Conservation (phyloP, 2,113 vertebrate species). For the Thunnus maccoyii region DNA sequence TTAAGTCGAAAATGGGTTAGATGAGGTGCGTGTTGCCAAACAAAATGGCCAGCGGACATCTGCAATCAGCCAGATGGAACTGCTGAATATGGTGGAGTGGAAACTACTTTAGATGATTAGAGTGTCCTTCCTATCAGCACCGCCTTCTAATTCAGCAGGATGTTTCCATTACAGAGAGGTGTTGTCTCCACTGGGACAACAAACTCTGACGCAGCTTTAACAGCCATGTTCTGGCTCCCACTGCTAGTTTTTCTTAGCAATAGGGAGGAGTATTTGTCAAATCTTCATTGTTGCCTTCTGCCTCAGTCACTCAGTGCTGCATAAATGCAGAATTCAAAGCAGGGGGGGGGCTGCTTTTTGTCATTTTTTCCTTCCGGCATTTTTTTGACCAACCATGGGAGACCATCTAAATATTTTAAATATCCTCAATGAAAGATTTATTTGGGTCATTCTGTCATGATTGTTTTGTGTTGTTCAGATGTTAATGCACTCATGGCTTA, state of each 20-base stretch:
- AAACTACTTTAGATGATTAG: constrained; percentile 67
- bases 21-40: not conserved
- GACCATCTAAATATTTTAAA: constrained; percentile 58
- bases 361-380: not conserved
- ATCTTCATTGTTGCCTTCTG: constrained; percentile 18
- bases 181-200: constrained; percentile 27
- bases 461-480: constrained; percentile 23
- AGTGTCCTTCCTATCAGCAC: constrained; percentile 18
- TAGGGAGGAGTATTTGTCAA: constrained; percentile 5
- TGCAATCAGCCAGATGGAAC: constrained; percentile 63
- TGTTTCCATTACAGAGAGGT: constrained; percentile 42
- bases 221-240: constrained; percentile 3
- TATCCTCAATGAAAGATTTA: constrained; percentile 53
- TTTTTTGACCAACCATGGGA: constrained; percentile 14
- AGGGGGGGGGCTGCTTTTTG: not conserved
- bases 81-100: constrained; percentile 31
- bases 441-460: constrained; percentile 37
- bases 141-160: constrained; percentile 40
- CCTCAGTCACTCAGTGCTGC: not conserved
- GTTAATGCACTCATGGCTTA: constrained; percentile 16
- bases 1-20: not conserved
- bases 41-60: not conserved
- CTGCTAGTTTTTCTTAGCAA: not conserved
- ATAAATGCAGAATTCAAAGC: not conserved
- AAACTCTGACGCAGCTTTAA: constrained; percentile 5